Conservation (phyloP, 2,797 vertebrate genomes). For the Melanogrammus aeglefinus region DNA sequence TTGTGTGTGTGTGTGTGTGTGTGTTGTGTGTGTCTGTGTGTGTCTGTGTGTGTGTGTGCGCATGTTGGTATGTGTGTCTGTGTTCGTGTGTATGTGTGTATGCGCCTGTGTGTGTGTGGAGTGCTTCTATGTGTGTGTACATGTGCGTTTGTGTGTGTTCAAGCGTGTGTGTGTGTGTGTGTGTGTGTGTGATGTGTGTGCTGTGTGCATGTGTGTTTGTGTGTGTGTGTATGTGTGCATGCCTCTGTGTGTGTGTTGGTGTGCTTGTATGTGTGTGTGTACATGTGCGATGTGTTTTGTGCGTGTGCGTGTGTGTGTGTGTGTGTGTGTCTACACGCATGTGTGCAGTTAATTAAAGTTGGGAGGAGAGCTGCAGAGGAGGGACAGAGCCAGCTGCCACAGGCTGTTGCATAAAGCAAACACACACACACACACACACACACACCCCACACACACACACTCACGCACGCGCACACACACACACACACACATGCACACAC, state of each 20-base stretch:
- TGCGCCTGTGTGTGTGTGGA: too few species aligned
- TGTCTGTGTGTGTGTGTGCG: too few species aligned
- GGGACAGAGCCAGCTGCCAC: slow-evolving; percentile 48
- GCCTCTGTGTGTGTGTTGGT: slow-evolving; percentile 35
- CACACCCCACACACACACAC: too few species aligned
- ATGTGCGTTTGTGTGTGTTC: slow-evolving; percentile 19
- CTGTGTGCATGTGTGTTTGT: slow-evolving; percentile 32
- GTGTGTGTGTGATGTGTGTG: too few species aligned
- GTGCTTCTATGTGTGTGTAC: too few species aligned
- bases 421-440: slow-evolving; percentile 39
- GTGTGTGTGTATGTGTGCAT: slow-evolving; percentile 6
- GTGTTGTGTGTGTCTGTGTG: too few species aligned
- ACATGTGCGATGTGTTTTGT: too few species aligned
- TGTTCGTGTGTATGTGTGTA: background rate
- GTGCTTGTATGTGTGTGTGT: slow-evolving; percentile 17
- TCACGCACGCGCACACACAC: too few species aligned
- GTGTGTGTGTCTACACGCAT: slow-evolving; percentile 13
- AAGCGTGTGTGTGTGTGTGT: background rate
- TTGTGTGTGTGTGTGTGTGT: slow-evolving; percentile 30
- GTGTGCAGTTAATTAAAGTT: slow-evolving; percentile 67
- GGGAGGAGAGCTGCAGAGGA: slow-evolving; percentile 55
- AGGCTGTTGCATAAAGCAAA: slow-evolving; percentile 59
- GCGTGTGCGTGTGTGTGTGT: slow-evolving; percentile 10
- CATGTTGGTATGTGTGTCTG: background rate
- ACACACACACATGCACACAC: too few species aligned